Evolutionary conservation across 2,797 vertebrate species (phyloP), one percentile per base, ranked within the genome.

Genomic region (Chromis chromis): DNA sequence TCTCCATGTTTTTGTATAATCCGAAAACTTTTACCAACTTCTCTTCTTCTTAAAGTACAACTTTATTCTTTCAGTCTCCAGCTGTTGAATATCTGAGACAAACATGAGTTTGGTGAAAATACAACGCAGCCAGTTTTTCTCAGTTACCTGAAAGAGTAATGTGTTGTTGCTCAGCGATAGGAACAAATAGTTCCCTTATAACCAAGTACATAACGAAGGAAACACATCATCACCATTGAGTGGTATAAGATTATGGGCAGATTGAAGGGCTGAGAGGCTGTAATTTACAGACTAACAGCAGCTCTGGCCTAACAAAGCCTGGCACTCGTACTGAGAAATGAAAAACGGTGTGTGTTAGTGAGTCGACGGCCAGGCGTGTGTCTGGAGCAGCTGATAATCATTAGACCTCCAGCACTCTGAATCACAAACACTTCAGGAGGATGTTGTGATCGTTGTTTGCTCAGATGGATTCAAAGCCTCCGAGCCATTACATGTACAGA

Each of bases 321-420:
- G 53, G 33, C 63, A 46, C 66, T 66, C 52, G 50, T 16, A 61
- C 68, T 49, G 59, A 70, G 62, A 76, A 79, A 80, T 66, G n/a
- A 70, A 53, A 42, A 27, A 33, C 65, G 57, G 73, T 76, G 76
- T 63, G 69, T 78, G 49, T 69, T 12, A 11, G 64, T 74, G 70
- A 46, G 40, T 72, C 11, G 4, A 28, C 44, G 56, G 76, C 7
- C 46, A 61, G 79, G 74, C 60, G 58, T 86, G 84, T 74, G 87
- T 81, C 83, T 80, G 79, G 61, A 82, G 49, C 91, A 91, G 87
- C 88, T 93, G 88, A 89, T 86, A 89, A 85, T 84, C 78, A 89
- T 93, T 92, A 92, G 81, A 73, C 57, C 72, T 25, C 9, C 12
- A 55, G 74, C 71, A 22, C 53, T 70, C 53, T 71, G 62, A 91